These are phyloP conservation scores for Aeoliscus strigatus DNA, from an alignment of 2,797 vertebrate genomes.

Conservation along the genomic window DNA sequence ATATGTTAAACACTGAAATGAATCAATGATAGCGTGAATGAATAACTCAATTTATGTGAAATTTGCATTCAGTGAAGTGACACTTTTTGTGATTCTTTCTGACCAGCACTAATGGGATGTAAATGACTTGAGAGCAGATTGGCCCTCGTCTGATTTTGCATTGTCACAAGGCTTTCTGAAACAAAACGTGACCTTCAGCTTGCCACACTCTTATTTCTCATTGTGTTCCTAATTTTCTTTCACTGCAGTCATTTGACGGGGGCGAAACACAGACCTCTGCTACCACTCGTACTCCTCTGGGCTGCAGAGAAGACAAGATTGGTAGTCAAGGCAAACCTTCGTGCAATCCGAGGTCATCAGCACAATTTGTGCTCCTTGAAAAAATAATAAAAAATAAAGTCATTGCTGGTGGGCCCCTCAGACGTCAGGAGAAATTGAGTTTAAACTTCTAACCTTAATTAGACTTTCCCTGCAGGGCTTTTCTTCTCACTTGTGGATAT, in stretches of 20 bases:
- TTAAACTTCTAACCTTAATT: conserved; percentile 27
- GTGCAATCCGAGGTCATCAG: conserved; percentile 25
- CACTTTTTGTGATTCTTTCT: conserved; percentile 67
- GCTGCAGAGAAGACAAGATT: conserved; percentile 20
- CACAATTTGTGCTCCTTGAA: conserved; percentile 28
- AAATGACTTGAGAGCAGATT: conserved; percentile 67
- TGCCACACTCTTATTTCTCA: conserved; percentile 38
- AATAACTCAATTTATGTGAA: conserved; percentile 16
- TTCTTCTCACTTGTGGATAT: conserved; percentile 13
- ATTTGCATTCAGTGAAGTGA: conserved; percentile 55
- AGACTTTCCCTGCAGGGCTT: conserved; percentile 13
- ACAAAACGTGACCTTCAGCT: conserved; percentile 65
- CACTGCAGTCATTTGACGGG: conserved; percentile 31
- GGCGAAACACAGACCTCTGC: conserved; percentile 17
- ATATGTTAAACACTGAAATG: conserved; percentile 10
- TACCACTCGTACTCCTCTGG: conserved; percentile 11
- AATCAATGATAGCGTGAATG: conserved; percentile 35
- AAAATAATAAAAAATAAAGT: conserved; percentile 28
- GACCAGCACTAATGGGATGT: conserved; percentile 70
- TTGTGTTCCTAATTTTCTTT: conserved; percentile 62
- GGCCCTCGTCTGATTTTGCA: conserved; percentile 60
- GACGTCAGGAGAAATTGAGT: conserved; percentile 15
- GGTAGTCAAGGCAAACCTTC: conserved; percentile 11
- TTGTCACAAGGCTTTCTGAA: conserved; percentile 62
- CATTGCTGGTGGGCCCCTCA: conserved; percentile 1